Evolutionary conservation across 2,113 vertebrate species (phyloP), one percentile per base, ranked within the genome.

Genomic region (Pseudonaja textilis): DNA sequence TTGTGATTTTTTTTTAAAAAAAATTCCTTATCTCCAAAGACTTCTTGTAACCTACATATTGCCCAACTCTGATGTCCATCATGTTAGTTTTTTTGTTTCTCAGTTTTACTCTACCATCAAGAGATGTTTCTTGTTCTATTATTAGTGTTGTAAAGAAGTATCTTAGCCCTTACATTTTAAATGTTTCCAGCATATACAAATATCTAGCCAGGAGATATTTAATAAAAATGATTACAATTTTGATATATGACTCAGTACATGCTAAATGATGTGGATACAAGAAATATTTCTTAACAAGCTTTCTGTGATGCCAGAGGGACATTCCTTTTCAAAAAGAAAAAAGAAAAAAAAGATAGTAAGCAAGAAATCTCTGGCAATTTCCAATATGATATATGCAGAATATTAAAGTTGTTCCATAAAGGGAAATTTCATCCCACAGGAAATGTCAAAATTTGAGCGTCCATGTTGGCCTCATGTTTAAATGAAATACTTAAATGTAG

Each of bases 181-280:
- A 42, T 93, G 90, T 10, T 91, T 95, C 93, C 81, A 95, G 59
- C 92, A 55, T 39, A 89, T 94, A 23, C 12, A 57, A 90, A 93
- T 93, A 95, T 95, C 92, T 92, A 95, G 88, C 93, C 86, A 95
- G 88, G 93, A 94, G 94, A 94, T 95, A 95, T 97, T 96, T 96
- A 97, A 95, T 34, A 94, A 90, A 95, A 95, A 52, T 87, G 95
- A 93, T 95, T 96, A 97, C 95, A 96, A 93, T 95, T 94, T 87
- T 93, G 16, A 85, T 96, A 91, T 94, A 96, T 96, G 88, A 93
- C 95, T 96, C 95, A 42, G n/a, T 94, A n/a, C 90, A 64, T 95
- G 93, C 94, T 95, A 85, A 93, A 7, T 96, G 90, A 92, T 92
- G 91, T 93, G 89, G 42, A 64, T 95, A 89, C 22, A 94, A 93